phyloP scores from a whole-genome alignment of 2,888 invertebrate genomes.

The Lepidonotus clava region DNA sequence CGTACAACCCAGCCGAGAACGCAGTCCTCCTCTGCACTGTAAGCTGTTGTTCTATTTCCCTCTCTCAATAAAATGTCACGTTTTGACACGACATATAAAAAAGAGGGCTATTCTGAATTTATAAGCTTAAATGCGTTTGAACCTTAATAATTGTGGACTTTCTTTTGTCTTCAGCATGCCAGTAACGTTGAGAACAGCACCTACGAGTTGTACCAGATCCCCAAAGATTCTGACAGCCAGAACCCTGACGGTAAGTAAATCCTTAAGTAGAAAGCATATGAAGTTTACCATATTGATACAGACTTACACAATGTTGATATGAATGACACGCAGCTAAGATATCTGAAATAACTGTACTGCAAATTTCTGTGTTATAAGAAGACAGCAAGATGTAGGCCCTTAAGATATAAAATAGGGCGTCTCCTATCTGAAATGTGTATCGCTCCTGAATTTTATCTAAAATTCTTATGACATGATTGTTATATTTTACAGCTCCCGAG shows the following conservation, averaged over 20 bases:
- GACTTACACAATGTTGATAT: too few relatives aligned
- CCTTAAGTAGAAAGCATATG: not conserved
- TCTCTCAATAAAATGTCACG: not conserved
- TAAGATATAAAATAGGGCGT: too few relatives aligned
- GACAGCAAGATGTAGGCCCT: too few relatives aligned
- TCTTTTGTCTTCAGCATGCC: conserved; percentile 82
- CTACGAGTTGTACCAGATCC: conserved; percentile 95
- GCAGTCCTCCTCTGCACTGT: conserved; percentile 92
- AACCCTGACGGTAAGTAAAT: conserved; percentile 81
- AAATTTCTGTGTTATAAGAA: too few relatives aligned
- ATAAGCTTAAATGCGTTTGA: too few relatives aligned
- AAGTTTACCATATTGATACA: not conserved
- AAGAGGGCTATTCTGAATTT: not conserved
- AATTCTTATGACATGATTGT: too few relatives aligned
- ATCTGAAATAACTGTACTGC: too few relatives aligned
- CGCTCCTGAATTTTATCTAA: too few relatives aligned
- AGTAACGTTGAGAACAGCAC: conserved; percentile 92
- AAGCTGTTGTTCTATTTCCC: conserved; percentile 64
- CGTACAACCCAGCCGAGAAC: conserved; percentile 98
- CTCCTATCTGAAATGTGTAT: too few relatives aligned
- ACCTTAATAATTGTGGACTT: too few relatives aligned
- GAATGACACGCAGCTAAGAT: too few relatives aligned
- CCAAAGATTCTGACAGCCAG: conserved; percentile 84
- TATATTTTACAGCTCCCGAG: conserved; percentile 84
- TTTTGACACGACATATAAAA: too few relatives aligned